Evolutionary conservation across 2,888 invertebrate genomes (phyloP), one percentile per base, ranked within the genome.

Genomic region (Tinea semifulvella): DNA sequence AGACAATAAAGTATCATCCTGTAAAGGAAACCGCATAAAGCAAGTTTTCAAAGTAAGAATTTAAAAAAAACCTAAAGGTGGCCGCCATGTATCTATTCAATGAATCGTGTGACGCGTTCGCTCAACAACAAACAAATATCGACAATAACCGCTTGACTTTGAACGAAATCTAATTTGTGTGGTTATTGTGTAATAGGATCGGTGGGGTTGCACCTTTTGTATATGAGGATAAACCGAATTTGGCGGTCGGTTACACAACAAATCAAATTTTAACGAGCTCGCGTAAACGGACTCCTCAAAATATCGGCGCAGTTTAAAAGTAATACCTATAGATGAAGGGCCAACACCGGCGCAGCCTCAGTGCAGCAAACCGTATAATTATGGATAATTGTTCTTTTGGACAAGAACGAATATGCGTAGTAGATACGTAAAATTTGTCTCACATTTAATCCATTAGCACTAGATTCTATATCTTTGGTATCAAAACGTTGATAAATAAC

Each of bases 141-240:
- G 64, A 76, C 76, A 75, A 74, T 72, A 63, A 73, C 66, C 67
- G 75, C 68, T 76, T 77, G 77, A 80, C 80, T 80, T 74, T 72
- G 66, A 71, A 68, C 70, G 69, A 74, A 79, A 80, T 80, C 77
- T 79, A 79, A 80, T 79, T 79, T 79, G 74, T 73, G 68, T 61
- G 68, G 73, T 77, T 75, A 77, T 79, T 79, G 77, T 80, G 76
- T 74, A 75, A 77, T 67, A 66, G 58, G 74, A 75, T 68, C 68
- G 56, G 60, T 58, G 57, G 54, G 63, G 59, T 57, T 53, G 60
- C 60, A 62, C 61, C 63, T 63, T 67, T 70, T 68, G 60, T 63
- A 55, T 53, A 50, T 57, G 56, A 55, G 63, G 63, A 68, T 69
- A 65, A 56, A 47, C 53, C 55, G 64, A 63, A 73, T 76, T 76